Evolutionary conservation across 30 jellyfish, hydroid and myxozoan species (phyloP).

Genomic region (Chironex yamaguchii): DNA sequence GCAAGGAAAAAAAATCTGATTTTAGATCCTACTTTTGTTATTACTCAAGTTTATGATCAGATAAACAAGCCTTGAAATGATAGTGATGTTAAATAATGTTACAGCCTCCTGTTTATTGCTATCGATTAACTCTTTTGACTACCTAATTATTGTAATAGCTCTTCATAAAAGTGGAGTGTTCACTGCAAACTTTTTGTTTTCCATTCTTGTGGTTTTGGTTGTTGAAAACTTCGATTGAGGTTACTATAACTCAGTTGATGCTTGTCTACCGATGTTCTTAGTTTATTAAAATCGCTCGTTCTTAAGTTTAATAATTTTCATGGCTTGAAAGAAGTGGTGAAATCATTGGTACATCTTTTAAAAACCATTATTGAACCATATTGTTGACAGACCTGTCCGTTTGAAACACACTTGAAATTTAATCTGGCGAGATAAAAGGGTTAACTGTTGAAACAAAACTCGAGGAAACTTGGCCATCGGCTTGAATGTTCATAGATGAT

Average conservation of each 20-base stretch:
- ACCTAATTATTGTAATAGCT: slow-evolving; percentile 60
- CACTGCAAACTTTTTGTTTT: not conserved
- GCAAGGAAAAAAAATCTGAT: too few relatives aligned
- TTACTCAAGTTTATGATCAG: too few relatives aligned
- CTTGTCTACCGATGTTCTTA: not conserved
- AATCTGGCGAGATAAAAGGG: too few relatives aligned
- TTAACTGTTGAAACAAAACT: too few relatives aligned
- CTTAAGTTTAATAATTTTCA: not conserved
- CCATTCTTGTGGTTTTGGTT: not conserved
- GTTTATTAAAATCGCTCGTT: too few relatives aligned
- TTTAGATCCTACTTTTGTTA: too few relatives aligned
- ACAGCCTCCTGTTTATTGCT: slow-evolving; percentile 32
- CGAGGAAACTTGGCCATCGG: too few relatives aligned
- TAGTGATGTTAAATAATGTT: too few relatives aligned
- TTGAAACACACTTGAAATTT: not conserved
- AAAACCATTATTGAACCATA: not conserved
- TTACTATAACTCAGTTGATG: not conserved
- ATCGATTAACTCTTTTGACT: slow-evolving; percentile 67
- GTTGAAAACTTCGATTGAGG: not conserved
- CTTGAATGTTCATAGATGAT: too few relatives aligned
- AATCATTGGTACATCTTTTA: not conserved
- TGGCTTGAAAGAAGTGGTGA: not conserved
- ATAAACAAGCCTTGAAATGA: too few relatives aligned
- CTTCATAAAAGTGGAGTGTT: not conserved
- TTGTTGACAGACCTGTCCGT: not conserved